phyloP scores from a whole-genome alignment of 2,797 vertebrate genomes.

The Sebastes cheni region DNA sequence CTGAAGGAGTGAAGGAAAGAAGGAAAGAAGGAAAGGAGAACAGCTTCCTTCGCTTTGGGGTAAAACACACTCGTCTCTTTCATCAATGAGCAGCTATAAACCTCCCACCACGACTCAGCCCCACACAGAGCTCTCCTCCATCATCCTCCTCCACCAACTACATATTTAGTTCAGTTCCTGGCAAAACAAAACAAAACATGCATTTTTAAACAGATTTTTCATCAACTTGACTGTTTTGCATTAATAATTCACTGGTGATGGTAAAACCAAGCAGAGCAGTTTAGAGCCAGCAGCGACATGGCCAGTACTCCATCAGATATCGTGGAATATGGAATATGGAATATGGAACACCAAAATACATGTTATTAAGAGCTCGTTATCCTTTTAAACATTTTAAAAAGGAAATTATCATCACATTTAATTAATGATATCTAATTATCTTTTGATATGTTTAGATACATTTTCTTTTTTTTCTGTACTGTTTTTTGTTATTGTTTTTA shows the following conservation, averaged over 20 bases:
- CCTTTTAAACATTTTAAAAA: too few species aligned
- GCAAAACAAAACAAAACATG: constrained; percentile 76
- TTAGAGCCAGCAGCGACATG: constrained; percentile 19
- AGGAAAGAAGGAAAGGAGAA: constrained; percentile 41
- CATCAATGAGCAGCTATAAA: constrained; percentile 57
- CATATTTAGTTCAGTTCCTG: constrained; percentile 63
- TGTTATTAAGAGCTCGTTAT: too few species aligned
- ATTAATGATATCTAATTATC: too few species aligned
- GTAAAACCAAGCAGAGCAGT: constrained; percentile 60
- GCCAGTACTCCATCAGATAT: too few species aligned
- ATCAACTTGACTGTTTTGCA: constrained; percentile 62
- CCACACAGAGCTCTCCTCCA: constrained; percentile 37
- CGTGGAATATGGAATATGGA: too few species aligned
- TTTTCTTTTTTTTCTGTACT: too few species aligned
- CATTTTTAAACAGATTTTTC: constrained; percentile 72
- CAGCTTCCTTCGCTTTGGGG: constrained; percentile 72
- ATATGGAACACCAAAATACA: too few species aligned
- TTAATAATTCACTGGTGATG: constrained; percentile 71
- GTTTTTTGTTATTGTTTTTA: too few species aligned
- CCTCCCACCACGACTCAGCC: constrained; percentile 74
- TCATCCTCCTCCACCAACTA: constrained; percentile 7
- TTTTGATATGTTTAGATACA: too few species aligned
- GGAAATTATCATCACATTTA: too few species aligned
- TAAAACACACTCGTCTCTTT: constrained; percentile 71
- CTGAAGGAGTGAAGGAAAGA: too few species aligned